Base-by-base conservation (phyloP, 1,140 invertebrate species). In the Oedothorax gibbosus region DNA sequence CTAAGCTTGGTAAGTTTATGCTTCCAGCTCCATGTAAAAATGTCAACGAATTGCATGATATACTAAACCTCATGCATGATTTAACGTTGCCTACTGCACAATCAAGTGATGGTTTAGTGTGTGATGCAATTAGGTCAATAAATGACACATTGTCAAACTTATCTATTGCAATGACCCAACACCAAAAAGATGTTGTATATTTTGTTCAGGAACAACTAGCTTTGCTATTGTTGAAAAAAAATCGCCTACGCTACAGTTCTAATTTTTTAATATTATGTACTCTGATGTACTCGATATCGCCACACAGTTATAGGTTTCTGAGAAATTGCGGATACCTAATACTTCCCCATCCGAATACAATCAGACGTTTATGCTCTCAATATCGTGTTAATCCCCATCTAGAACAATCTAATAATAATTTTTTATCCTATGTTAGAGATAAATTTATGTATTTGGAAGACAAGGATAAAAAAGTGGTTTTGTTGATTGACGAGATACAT, bases 401-500 rank as follows among this genome's bases (percentile, higher is more conserved):
- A 35, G 35, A 35, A 35, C 35, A 2, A 5, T 35, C 35, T 35
- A 35, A 35, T 35, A 5, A 35, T 5, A 35, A 5, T 35, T 35
- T 35, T 35, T 35, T 35, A 35, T 35, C 35, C 35, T 60, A 64
- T 50, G 12, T 5, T n/a, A 50, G n/a, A 65, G 75, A 51, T 3
- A 65, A 78, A 78, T 50, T 14, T 50, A 0, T 14, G 14, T 64
- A n/a, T 49, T 18, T 78, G 5, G n/a, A 78, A 64, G 20, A 65
- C 15, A 9, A 50, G 50, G 18, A 78, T 11, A 78, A 53, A 2
- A 64, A 5, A 64, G 20, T 64, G 10, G 18, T 18, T 14, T 65
- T 78, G 51, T 69, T 86, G 86, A 66, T 87, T 18, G 78, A 35
- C 5, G 35, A 35, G 35, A 35, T 35, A 2, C 35, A 35, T 35